These are phyloP conservation scores for Stegostoma tigrinum DNA, from an alignment of 2,113 vertebrate species.

Conservation along the genomic window DNA sequence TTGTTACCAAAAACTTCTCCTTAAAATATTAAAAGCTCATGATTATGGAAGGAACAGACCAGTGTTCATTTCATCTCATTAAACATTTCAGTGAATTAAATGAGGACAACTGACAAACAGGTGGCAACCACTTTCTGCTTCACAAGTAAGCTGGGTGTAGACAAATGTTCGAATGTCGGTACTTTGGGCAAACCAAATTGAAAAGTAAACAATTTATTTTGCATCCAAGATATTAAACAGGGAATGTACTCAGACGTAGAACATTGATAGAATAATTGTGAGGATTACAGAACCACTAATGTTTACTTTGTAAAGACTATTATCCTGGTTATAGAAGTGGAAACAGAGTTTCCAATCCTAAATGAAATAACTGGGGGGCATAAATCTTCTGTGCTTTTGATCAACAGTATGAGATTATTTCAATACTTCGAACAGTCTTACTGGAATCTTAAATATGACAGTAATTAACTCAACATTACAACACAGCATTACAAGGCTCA, in stretches of 20 bases:
- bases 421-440: not conserved
- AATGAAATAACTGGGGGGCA: too few relatives aligned
- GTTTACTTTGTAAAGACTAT: not conserved
- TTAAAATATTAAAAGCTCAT: too few relatives aligned
- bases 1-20: not conserved
- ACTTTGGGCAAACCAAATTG: not conserved
- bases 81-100: too few relatives aligned
- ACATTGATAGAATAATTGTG: not conserved
- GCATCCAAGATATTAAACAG: not conserved
- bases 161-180: not conserved
- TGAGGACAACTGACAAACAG: not conserved
- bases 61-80: not conserved
- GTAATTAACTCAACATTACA: not conserved
- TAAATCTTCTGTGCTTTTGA: not conserved
- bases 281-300: not conserved
- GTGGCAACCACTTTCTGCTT: not conserved
- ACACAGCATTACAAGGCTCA: not conserved
- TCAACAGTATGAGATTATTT: not conserved
- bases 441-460: not conserved
- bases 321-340: not conserved
- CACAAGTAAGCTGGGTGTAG: not conserved
- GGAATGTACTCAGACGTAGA: not conserved
- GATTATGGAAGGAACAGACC: not conserved
- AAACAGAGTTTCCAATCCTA: too few relatives aligned
- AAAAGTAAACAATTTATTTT: not conserved